Evolutionary conservation across 1,140 invertebrate genomes (phyloP).

Genomic region (Trichogramma pretiosum): DNA sequence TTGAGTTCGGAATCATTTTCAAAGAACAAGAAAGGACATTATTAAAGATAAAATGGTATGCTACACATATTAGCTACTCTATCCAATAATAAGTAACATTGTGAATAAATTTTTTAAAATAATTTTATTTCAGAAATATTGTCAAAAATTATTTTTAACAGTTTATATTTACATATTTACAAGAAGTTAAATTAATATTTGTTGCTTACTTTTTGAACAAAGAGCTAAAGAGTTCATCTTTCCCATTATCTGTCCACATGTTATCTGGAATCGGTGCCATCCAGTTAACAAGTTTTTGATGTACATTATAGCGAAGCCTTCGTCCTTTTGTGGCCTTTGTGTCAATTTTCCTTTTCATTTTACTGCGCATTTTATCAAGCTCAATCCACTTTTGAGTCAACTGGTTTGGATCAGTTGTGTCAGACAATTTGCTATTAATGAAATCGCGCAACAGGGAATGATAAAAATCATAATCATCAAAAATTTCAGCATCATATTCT

Average conservation of each 20-base stretch:
- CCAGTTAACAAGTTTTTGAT: conserved; percentile 86
- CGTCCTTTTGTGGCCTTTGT: conserved; percentile 87
- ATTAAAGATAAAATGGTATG: too few relatives aligned
- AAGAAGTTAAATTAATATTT: too few relatives aligned
- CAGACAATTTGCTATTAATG: conserved; percentile 81
- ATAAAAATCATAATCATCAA: conserved; percentile 96
- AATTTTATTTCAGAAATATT: too few relatives aligned
- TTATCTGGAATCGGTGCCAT: conserved; percentile 72
- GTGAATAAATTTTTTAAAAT: too few relatives aligned
- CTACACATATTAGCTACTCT: too few relatives aligned
- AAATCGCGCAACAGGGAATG: conserved; percentile 84
- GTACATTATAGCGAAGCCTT: conserved; percentile 81
- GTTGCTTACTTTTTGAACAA: too few relatives aligned
- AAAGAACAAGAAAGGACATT: too few relatives aligned
- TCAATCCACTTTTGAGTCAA: conserved; percentile 79
- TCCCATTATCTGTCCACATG: conserved; percentile 65
- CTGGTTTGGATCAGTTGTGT: conserved; percentile 72
- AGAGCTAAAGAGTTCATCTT: conserved; percentile 72
- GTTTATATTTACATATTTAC: too few relatives aligned
- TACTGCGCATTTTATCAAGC: conserved; percentile 80
- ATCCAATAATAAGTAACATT: too few relatives aligned
- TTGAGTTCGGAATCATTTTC: too few relatives aligned
- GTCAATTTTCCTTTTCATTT: conserved; percentile 85
- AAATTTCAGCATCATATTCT: conserved; percentile 76
- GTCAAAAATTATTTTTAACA: too few relatives aligned